phyloP scores from a whole-genome alignment of 92 coral and sea anemone genomes.

The Meandrina meandrites region DNA sequence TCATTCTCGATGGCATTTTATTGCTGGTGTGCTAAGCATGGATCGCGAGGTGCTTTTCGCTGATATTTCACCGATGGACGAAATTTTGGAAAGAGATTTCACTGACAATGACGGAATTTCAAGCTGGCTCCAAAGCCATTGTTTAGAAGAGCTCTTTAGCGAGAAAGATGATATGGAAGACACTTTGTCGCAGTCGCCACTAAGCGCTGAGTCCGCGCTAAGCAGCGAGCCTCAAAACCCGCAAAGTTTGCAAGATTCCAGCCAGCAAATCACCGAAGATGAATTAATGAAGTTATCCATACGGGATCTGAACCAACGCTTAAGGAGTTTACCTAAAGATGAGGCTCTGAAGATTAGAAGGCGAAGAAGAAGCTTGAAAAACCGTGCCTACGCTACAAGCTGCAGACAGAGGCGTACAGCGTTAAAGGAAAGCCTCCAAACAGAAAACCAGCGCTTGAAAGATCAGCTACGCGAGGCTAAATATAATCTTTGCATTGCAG shows the following conservation, averaged over 20 bases:
- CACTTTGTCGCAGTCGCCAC: not conserved
- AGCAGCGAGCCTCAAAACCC: slow-evolving; percentile 18
- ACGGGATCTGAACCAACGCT: slow-evolving; percentile 62
- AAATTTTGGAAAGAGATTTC: slow-evolving; percentile 15
- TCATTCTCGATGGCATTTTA: too few relatives aligned
- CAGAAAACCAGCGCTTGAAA: slow-evolving; percentile 43
- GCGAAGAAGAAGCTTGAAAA: slow-evolving; percentile 81
- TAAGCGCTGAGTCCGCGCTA: not conserved
- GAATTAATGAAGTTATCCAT: slow-evolving; percentile 65
- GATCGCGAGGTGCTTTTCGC: not conserved
- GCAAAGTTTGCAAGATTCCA: not conserved
- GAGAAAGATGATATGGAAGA: slow-evolving; percentile 9
- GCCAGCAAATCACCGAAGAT: slow-evolving; percentile 41
- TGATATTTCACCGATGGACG: slow-evolving; percentile 24
- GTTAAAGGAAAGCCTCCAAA: slow-evolving; percentile 48
- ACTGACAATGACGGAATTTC: not conserved
- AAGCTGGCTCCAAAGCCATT: not conserved
- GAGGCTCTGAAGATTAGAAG: slow-evolving; percentile 49
- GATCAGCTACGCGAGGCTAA: slow-evolving; percentile 51
- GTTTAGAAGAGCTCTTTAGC: not conserved
- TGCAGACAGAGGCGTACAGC: slow-evolving; percentile 60
- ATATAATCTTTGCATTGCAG: slow-evolving; percentile 34
- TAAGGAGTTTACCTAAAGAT: slow-evolving; percentile 52
- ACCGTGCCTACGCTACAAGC: slow-evolving; percentile 80
- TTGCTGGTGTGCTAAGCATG: not conserved